These are phyloP conservation scores for Agrotis segetum DNA, from an alignment of 2,888 invertebrate genomes.

Conservation along the genomic window DNA sequence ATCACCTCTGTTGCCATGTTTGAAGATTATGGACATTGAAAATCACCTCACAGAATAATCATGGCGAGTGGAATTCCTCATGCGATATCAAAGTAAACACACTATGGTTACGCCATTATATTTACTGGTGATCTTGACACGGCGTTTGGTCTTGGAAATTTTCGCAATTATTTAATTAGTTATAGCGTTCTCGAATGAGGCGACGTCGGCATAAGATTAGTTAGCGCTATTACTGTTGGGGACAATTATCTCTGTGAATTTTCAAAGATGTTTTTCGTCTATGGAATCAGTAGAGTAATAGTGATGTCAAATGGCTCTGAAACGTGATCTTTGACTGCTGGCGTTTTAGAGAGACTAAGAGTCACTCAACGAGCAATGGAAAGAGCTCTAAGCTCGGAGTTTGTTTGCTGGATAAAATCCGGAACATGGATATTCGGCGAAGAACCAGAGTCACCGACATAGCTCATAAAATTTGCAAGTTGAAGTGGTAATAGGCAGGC, in stretches of 20 bases:
- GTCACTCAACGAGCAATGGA: no score
- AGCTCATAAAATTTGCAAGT: no score
- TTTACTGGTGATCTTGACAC: constrained; percentile 70
- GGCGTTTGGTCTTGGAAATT: constrained; percentile 63
- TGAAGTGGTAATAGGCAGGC: no score
- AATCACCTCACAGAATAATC: not conserved
- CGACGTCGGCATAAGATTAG: constrained; percentile 32
- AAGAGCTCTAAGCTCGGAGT: no score
- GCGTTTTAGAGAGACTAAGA: no score
- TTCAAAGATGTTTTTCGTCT: not conserved
- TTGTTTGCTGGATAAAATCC: no score
- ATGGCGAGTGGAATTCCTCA: constrained; percentile 33
- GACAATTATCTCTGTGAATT: not conserved
- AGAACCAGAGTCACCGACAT: no score
- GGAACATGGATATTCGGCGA: no score
- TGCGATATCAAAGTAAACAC: constrained; percentile 51
- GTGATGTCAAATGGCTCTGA: no score
- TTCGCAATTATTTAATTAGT: constrained; percentile 70
- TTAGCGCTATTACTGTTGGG: not conserved
- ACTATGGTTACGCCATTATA: constrained; percentile 64
- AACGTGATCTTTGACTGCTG: no score
- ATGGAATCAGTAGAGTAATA: not conserved
- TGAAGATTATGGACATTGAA: not conserved
- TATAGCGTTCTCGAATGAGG: constrained; percentile 51
- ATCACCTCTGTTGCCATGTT: not conserved